These are phyloP conservation scores for Diarsia mendica DNA, from an alignment of 2,888 invertebrate species.

Conservation along the genomic window DNA sequence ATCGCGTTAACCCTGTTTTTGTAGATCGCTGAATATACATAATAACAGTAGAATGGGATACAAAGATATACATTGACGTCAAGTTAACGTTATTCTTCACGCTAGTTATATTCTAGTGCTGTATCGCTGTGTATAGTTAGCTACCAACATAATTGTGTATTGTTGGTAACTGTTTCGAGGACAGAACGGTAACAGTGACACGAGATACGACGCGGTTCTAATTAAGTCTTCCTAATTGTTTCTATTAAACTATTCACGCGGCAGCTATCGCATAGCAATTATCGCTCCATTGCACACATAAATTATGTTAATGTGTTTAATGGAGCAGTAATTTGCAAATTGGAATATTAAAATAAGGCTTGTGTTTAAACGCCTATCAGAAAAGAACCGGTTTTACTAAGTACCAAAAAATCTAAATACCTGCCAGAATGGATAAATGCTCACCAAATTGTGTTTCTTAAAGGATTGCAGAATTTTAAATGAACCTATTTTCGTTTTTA, in stretches of 20 bases:
- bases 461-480: too few relatives aligned
- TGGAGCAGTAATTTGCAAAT: too few relatives aligned
- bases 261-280: background rate
- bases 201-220: constrained; percentile 24
- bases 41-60: background rate
- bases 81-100: background rate
- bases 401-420: too few relatives aligned
- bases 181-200: constrained; percentile 15
- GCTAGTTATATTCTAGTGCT: background rate
- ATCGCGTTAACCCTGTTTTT: background rate
- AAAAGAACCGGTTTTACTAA: too few relatives aligned
- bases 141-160: background rate
- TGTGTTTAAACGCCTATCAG: too few relatives aligned
- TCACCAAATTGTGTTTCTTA: too few relatives aligned
- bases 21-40: background rate
- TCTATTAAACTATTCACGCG: too few relatives aligned
- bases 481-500: too few relatives aligned
- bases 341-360: background rate
- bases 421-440: too few relatives aligned
- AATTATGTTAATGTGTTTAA: background rate
- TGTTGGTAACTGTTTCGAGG: background rate
- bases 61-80: background rate
- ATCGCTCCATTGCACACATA: background rate
- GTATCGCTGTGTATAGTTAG: background rate
- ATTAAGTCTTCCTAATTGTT: constrained; percentile 5